Base-by-base conservation (phyloP, 1,140 invertebrate species). In the Macrobrachium nipponense region DNA sequence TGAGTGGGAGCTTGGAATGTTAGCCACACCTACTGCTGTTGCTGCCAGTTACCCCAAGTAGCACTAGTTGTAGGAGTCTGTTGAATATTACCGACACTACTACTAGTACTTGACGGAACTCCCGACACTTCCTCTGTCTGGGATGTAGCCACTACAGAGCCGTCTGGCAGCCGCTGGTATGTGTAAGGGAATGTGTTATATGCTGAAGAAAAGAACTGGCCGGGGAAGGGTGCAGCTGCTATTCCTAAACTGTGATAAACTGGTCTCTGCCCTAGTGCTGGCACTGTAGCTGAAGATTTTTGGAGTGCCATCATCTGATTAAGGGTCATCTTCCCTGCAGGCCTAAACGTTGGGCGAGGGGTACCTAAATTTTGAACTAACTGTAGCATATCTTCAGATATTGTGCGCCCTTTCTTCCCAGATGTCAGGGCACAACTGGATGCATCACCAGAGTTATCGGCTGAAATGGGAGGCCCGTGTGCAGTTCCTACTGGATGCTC, bases 21-120 rank as follows among this genome's bases (percentile, higher is more conserved):
- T 86, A 70, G 84, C 84, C 84, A 73, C 64, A 86, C 84, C 84
- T 86, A 86, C 84, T 80, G 84, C 84, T 86, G 84, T 64, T 86
- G 84, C 84, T 78, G 84, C 84, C 84, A 86, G 8, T 86, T 77
- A 80, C 73, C 84, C 84, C 84, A 86, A 58, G 84, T 80, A 78
- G 84, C 84, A 80, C 84, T 86, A 73, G 84, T 44, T 58, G 43
- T 73, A 68, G 82, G 43, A 58, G 82, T 76, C 20, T 79, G 77
- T 58, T 72, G 84, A 59, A 44, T 20, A 20, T 70, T 70, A 82
- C 66, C 62, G 44, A 11, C 68, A 62, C 75, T 86, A 66, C 62
- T 80, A 68, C 81, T 82, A 70, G 62, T 82, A 60, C 77, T 86
- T 60, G 61, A 17, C 14, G 79, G 61, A 51, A 70, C 27, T 62